These are phyloP conservation scores for Caracal caracal DNA, from an alignment of 2,113 vertebrate genomes.

Conservation along the genomic window DNA sequence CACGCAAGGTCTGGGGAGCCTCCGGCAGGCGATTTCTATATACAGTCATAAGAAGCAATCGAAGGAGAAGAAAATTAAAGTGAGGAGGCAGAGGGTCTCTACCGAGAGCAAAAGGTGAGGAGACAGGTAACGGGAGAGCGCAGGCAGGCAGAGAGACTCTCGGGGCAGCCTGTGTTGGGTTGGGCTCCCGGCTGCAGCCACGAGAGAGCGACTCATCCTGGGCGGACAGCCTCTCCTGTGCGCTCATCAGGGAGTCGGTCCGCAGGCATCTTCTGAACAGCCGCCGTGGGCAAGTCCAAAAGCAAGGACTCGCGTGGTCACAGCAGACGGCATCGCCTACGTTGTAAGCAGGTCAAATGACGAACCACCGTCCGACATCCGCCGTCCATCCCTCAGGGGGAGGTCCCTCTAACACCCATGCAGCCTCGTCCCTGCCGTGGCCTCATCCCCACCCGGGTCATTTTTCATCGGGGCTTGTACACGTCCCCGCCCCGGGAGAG, in stretches of 20 bases:
- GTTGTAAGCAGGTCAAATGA: background rate
- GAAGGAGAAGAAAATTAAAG: background rate
- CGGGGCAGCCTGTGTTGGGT: background rate
- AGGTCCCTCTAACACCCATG: background rate
- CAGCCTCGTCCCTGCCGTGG: background rate
- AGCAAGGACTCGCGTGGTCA: background rate
- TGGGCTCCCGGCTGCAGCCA: background rate
- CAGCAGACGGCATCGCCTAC: background rate
- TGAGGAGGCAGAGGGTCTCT: background rate
- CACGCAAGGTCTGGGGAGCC: background rate
- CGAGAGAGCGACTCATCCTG: background rate
- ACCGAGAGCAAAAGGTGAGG: background rate
- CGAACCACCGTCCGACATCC: background rate
- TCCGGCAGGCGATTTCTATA: background rate
- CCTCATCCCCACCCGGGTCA: background rate
- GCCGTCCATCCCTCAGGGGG: background rate
- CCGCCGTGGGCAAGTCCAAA: background rate
- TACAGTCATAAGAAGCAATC: background rate
- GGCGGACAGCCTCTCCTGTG: background rate
- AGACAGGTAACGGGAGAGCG: background rate
- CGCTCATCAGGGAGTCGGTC: background rate
- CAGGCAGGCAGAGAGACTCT: background rate
- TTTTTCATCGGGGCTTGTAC: background rate
- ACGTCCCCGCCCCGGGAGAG: background rate
- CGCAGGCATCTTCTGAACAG: background rate